Evolutionary conservation across 1,140 invertebrate genomes (phyloP).

Genomic region (Panagrolaimus sp.): DNA sequence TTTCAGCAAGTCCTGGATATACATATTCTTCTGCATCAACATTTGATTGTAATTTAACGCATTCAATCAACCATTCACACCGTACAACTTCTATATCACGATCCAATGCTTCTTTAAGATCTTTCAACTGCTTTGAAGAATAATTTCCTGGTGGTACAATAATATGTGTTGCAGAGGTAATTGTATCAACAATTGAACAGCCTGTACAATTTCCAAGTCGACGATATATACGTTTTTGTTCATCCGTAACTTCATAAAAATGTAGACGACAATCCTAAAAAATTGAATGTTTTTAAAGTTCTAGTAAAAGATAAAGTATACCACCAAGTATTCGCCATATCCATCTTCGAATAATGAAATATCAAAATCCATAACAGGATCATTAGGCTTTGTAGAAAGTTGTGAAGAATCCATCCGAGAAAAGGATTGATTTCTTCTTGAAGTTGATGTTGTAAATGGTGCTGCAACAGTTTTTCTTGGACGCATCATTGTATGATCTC

Average conservation of each 20-base stretch:
- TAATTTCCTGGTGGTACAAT: background rate
- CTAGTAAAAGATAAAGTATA: background rate
- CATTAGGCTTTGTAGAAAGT: background rate
- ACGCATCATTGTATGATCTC: background rate
- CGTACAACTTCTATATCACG: background rate
- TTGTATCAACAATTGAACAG: background rate
- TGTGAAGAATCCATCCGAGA: background rate
- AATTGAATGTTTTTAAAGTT: background rate
- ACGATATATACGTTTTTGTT: background rate
- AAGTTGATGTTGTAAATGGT: background rate
- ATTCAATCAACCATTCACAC: background rate
- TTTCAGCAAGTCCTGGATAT: no score
- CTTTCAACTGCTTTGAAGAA: background rate
- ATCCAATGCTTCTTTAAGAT: background rate
- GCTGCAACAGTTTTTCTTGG: background rate
- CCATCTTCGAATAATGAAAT: background rate
- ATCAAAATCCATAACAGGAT: constrained; percentile 7
- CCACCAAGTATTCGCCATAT: background rate
- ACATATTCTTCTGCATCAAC: background rate
- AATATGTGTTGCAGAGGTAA: background rate
- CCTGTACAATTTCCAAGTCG: background rate
- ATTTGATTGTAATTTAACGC: background rate
- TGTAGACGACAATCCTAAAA: constrained; percentile 4
- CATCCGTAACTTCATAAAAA: background rate
- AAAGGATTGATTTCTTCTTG: background rate